phyloP scores from a whole-genome alignment of 2,888 invertebrate species.

The Cyclophora punctaria region DNA sequence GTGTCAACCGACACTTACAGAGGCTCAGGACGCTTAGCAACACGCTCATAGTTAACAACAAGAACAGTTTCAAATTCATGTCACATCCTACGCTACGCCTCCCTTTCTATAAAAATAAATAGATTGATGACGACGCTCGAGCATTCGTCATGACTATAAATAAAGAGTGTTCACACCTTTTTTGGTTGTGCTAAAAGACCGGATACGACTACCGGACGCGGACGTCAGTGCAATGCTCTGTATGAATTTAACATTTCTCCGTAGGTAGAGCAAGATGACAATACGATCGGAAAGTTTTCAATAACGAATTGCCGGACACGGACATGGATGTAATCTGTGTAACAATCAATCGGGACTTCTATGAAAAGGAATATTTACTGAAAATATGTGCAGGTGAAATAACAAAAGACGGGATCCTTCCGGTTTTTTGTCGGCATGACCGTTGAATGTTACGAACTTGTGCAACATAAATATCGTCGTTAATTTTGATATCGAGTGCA shows the following conservation, averaged over 20 bases:
- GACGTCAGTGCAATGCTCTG: slow-evolving; percentile 55
- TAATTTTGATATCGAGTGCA: slow-evolving; percentile 47
- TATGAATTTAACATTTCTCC: slow-evolving; percentile 44
- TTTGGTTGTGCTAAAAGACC: slow-evolving; percentile 70
- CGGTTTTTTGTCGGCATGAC: slow-evolving; percentile 26
- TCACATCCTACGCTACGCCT: slow-evolving; percentile 42
- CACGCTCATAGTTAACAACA: slow-evolving; percentile 24
- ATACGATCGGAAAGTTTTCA: slow-evolving; percentile 17
- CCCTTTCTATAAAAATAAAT: slow-evolving; percentile 58
- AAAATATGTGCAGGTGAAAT: slow-evolving; percentile 23
- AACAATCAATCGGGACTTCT: slow-evolving; percentile 33
- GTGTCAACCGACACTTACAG: too few species aligned
- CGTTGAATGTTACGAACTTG: slow-evolving; percentile 28
- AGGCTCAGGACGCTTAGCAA: not conserved
- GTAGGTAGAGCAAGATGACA: not conserved
- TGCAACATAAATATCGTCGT: slow-evolving; percentile 29
- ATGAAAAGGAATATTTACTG: too few species aligned
- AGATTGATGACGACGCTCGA: slow-evolving; percentile 41
- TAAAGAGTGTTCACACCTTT: slow-evolving; percentile 69
- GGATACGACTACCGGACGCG: slow-evolving; percentile 69
- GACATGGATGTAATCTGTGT: slow-evolving; percentile 52
- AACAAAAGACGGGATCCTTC: slow-evolving; percentile 32
- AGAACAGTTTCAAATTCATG: slow-evolving; percentile 32
- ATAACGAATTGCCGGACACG: slow-evolving; percentile 57
- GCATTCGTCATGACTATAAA: slow-evolving; percentile 67